These are phyloP conservation scores for Gyrodactylus salaris DNA, from an alignment of 1,140 invertebrate genomes.

Conservation along the genomic window DNA sequence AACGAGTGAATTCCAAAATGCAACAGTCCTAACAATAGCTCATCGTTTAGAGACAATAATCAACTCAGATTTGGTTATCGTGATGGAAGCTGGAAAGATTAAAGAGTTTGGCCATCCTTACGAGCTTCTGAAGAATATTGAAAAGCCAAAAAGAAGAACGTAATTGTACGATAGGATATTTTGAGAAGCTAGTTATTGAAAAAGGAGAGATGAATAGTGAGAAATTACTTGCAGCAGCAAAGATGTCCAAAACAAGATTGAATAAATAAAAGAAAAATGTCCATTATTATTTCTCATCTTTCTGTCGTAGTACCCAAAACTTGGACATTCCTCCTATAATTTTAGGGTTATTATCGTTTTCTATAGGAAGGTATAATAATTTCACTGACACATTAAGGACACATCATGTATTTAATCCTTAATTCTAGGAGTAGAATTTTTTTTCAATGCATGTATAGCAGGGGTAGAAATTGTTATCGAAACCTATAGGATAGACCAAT, in stretches of 20 bases:
- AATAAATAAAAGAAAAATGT: neutral
- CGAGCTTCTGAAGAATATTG: neutral
- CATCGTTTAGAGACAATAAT: slow-evolving; percentile 17
- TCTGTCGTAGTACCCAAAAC: too few relatives aligned
- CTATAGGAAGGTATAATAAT: too few relatives aligned
- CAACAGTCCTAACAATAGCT: slow-evolving; percentile 17
- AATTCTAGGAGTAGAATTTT: too few relatives aligned
- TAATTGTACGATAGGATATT: neutral
- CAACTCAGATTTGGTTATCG: slow-evolving; percentile 25
- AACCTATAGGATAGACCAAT: too few relatives aligned
- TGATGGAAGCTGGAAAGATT: neutral
- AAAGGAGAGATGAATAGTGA: neutral
- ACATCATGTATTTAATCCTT: too few relatives aligned
- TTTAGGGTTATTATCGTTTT: too few relatives aligned
- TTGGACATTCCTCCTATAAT: too few relatives aligned
- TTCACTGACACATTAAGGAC: too few relatives aligned
- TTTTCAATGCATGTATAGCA: too few relatives aligned
- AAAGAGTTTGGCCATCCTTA: neutral
- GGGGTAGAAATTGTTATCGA: too few relatives aligned
- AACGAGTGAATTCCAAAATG: slow-evolving; percentile 12
- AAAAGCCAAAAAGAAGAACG: neutral
- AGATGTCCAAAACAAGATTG: neutral
- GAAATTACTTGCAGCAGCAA: neutral
- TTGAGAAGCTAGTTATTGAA: neutral
- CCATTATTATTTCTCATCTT: neutral